Evolutionary conservation across 2,113 vertebrate genomes (phyloP), one percentile per base, ranked within the genome.

Genomic region (Tupaia tana): DNA sequence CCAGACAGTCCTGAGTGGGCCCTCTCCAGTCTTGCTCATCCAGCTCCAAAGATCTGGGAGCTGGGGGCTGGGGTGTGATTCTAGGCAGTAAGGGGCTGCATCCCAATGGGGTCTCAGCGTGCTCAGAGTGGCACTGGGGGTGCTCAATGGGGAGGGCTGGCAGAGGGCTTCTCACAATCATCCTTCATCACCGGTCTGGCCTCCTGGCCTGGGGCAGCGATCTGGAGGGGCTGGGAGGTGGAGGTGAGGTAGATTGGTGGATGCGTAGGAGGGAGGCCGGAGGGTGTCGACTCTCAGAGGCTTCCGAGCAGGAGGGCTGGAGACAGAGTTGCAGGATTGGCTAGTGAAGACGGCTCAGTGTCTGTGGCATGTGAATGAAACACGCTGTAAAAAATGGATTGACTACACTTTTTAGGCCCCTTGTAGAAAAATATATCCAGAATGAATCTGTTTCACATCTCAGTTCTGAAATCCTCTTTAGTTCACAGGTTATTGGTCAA

Each of bases 401-500:
- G 13, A 78, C 43, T 58, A 75, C 24, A 71, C 34, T 74, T 74
- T 87, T 89, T 61, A 95, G 95, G 84, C 96, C 74, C 54, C 56
- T 77, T 81, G 82, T 97, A 95, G 91, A 97, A 97, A 98, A 97
- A 94, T 96, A 95, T 69, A 97, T 94, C 94, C 89, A 83, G 93
- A 85, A 11, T 20, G 81, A 80, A 95, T 95, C 88, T 95, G 74
- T 89, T 90, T 85, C n/a, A 7, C 63, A 84, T 61, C 84, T 95
- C 91, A 95, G 59, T 93, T 97, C 85, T 96, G 91, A 91, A 94
- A 77, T 79, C n/a, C 91, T 59, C 93, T 82, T 96, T 43, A 83
- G 91, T 93, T 97, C 97, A 97, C 96, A 97, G 96, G 93, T 73
- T 97, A 83, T 22, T 96, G 96, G 87, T 96, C 95, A 94, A 86